Conservation (phyloP, 2,797 vertebrate species). For the Sebastes flavidus region DNA sequence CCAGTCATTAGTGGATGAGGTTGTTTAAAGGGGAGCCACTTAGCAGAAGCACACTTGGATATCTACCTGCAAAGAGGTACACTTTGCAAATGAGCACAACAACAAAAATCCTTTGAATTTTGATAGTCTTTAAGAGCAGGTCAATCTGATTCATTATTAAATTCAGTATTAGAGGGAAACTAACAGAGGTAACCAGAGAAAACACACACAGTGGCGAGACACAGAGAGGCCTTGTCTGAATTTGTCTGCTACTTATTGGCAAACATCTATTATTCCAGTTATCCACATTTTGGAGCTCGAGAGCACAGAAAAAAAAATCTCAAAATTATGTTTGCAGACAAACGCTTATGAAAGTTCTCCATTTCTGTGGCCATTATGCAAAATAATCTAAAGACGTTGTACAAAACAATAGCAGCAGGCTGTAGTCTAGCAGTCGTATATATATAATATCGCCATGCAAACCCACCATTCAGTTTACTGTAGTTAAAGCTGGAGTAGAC, state of each 20-base stretch:
- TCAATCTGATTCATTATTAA: constrained; percentile 32
- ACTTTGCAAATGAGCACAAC: constrained; percentile 27
- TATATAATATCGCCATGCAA: background rate
- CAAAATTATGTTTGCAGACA: constrained; percentile 15
- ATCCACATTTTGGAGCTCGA: constrained; percentile 1
- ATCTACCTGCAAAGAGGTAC: constrained; percentile 47
- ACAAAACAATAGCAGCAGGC: background rate
- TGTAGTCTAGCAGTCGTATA: background rate
- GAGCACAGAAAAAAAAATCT: background rate
- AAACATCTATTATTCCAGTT: constrained; percentile 44
- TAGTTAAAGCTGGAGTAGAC: background rate
- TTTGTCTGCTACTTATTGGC: background rate
- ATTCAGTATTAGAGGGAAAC: constrained; percentile 13
- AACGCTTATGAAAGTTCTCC: background rate
- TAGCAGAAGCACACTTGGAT: constrained; percentile 28
- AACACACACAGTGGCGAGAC: background rate
- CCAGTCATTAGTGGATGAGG: constrained; percentile 65
- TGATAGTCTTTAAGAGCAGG: constrained; percentile 21
- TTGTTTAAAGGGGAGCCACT: constrained; percentile 62
- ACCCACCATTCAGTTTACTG: background rate
- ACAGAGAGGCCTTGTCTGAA: background rate
- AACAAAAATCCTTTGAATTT: constrained; percentile 26
- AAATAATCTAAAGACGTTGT: background rate
- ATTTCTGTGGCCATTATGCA: constrained; percentile 19
- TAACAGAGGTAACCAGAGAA: constrained; percentile 7